Base-by-base conservation (phyloP, 2,797 vertebrate species). In the Sebastiscus albofasciatus region DNA sequence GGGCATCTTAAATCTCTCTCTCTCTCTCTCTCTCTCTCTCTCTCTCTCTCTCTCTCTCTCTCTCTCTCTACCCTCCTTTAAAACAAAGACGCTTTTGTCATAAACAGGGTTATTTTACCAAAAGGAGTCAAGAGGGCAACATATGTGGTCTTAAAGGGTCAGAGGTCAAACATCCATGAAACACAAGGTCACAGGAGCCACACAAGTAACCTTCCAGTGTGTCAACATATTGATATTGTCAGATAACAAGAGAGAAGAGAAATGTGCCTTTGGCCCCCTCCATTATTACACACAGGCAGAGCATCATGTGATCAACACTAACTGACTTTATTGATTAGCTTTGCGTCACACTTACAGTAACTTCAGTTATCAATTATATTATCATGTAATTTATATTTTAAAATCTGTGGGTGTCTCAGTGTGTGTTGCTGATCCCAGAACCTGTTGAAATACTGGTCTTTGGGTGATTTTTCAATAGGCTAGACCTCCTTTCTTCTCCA, bases 141-240 rank as follows among this genome's bases (percentile, higher is more conserved):
- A 96, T 96, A 97, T 97, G 96, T 96, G 96, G 96, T 96, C 90
- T 96, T 96, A 95, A 94, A 66, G 90, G 97, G 97, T 98, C 97
- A 97, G 61, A 95, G 97, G 96, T 97, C 96, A 95, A 94, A 95
- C 91, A 96, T 94, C 94, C 96, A 95, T 97, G 95, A 97, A 97
- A 96, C 95, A 93, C 95, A 93, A 94, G 95, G 96, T 96, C 94
- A 95, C 77, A 86, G 82, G 90, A 95, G 95, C 95, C 95, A 96
- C 96, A 88, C 88, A 90, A 96, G 92, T 92, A 94, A 94, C 94
- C 92, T 94, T 91, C 95, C 95, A 96, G 96, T 93, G 94, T 96
- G 96, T 96, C 95, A 96, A 96, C 96, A 95, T 96, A 96, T 94
- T 97, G 97, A 96, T 97, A 95, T 96, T 95, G 96, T 96, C 97